Conservation (phyloP, 2,888 invertebrate genomes). For the Ochropleura plecta region DNA sequence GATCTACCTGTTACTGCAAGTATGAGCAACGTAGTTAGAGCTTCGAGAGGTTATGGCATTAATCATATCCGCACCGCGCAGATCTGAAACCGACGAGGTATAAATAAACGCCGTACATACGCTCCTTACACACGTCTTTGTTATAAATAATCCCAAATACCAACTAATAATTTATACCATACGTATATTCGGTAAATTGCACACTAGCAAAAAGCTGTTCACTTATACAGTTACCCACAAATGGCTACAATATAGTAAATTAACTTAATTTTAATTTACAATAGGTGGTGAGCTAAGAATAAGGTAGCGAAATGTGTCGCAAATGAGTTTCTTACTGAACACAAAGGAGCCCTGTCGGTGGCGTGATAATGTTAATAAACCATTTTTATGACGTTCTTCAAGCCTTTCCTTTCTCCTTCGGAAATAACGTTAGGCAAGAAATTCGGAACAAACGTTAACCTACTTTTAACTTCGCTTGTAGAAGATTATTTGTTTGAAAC, state of each 20-base stretch:
- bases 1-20: constrained; percentile 35
- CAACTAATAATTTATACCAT: not conserved
- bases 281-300: constrained; percentile 55
- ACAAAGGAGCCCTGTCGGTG: constrained; percentile 48
- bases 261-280: constrained; percentile 61
- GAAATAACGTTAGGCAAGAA: constrained; percentile 45
- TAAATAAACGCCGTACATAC: constrained; percentile 13
- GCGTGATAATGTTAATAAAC: constrained; percentile 64
- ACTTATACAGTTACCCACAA: constrained; percentile 10
- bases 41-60: constrained; percentile 12
- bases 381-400: constrained; percentile 59
- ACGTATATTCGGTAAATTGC: not conserved
- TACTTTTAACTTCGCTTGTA: constrained; percentile 60
- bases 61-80: constrained; percentile 29
- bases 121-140: constrained; percentile 12
- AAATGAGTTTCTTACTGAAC: constrained; percentile 57
- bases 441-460: constrained; percentile 62
- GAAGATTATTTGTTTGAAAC: constrained; percentile 50
- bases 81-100: constrained; percentile 12
- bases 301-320: constrained; percentile 48
- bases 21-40: constrained; percentile 12
- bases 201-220: constrained; percentile 1
- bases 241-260: constrained; percentile 25
- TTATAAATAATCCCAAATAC: constrained; percentile 36
- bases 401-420: constrained; percentile 52